Evolutionary conservation across 2,797 vertebrate genomes (phyloP).

Genomic region (Steatocranus sp.): DNA sequence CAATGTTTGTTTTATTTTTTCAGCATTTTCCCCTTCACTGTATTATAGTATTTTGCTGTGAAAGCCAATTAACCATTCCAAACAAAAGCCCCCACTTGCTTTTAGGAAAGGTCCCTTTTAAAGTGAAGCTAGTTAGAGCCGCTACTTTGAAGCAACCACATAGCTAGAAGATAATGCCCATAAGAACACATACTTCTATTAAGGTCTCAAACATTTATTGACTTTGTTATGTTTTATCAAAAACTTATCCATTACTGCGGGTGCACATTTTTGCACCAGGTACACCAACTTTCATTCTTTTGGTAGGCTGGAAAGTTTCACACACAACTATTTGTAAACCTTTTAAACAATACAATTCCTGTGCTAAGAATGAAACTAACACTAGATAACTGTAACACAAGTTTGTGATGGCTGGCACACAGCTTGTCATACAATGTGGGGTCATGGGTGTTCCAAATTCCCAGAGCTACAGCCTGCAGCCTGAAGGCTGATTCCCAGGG

Average conservation of each 20-base stretch:
- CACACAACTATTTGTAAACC: neutral
- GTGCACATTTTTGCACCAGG: neutral
- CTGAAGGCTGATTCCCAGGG: neutral
- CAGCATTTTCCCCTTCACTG: neutral
- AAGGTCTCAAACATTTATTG: neutral
- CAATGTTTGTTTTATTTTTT: neutral
- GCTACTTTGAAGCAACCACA: neutral
- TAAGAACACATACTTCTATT: neutral
- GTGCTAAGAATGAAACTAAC: neutral
- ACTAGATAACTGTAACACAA: neutral
- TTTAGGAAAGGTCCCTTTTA: neutral
- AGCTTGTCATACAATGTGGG: neutral
- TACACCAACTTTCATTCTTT: neutral
- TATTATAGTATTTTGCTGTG: neutral
- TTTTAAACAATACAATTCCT: neutral
- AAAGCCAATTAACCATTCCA: neutral
- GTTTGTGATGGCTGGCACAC: neutral
- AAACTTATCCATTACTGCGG: fast-evolving
- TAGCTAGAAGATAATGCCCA: no score
- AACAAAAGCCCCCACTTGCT: neutral
- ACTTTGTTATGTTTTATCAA: neutral
- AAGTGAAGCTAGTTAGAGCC: neutral
- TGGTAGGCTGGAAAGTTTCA: neutral
- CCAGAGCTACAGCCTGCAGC: neutral
- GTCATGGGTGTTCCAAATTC: neutral